phyloP scores from a whole-genome alignment of 2,797 vertebrate genomes.

The Champsocephalus esox region DNA sequence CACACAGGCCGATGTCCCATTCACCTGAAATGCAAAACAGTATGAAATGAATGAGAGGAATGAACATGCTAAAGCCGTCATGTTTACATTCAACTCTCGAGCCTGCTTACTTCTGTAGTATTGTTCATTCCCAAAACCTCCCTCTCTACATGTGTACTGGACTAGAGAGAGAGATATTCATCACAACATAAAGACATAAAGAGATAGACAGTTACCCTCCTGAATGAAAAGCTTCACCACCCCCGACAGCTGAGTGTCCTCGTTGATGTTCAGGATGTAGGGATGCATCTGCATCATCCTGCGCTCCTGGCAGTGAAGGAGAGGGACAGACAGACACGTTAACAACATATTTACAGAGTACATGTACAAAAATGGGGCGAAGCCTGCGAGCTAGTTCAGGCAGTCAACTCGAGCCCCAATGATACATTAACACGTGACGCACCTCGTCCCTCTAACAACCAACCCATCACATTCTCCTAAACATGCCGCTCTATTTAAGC shows the following conservation, averaged over 20 bases:
- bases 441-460: too few species aligned
- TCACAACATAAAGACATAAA: background rate
- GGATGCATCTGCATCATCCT: constrained; percentile 89
- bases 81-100: background rate
- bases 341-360: background rate
- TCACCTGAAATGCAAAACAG: constrained; percentile 78
- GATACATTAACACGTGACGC: too few species aligned
- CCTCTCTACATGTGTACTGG: background rate
- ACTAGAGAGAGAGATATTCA: background rate
- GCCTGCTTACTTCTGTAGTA: background rate
- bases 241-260: constrained; percentile 91
- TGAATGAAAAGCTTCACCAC: constrained; percentile 91
- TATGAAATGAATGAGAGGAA: background rate
- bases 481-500: too few species aligned
- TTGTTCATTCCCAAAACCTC: background rate
- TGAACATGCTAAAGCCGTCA: background rate
- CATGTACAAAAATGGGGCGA: background rate
- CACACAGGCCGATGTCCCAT: constrained; percentile 84
- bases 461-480: too few species aligned
- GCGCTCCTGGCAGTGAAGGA: constrained; percentile 81
- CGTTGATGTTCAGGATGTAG: constrained; percentile 90
- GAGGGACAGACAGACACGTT: background rate
- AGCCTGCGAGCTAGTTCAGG: too few species aligned
- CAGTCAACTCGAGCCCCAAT: too few species aligned
- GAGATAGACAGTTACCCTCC: constrained; percentile 78